Percentiles rank a stretch among this genome's conserved stretches.
Conservation (phyloP, 2,113 vertebrate species). For the Glaucidium brasilianum region DNA sequence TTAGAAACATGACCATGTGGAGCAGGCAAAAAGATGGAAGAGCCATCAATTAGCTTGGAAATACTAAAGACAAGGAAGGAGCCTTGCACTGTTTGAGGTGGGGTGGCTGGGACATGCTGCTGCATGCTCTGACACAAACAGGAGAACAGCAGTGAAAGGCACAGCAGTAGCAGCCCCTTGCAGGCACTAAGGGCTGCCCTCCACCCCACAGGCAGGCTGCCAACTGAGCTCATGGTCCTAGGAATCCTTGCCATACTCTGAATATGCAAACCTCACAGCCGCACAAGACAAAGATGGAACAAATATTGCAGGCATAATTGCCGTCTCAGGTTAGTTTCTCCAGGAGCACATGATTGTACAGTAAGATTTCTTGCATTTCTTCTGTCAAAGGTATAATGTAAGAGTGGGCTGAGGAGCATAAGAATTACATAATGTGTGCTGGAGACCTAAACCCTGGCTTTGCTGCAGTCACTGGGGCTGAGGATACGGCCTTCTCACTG, state of each 20-base stretch:
- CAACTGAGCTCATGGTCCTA: not conserved
- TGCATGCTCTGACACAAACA: not conserved
- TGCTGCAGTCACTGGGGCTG: not conserved
- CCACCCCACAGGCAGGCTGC: not conserved
- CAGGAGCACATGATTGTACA: not conserved
- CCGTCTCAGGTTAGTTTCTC: not conserved
- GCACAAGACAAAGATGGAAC: not conserved
- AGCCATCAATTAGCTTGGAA: not conserved
- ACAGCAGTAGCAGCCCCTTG: not conserved
- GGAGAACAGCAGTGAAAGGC: not conserved
- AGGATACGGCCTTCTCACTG: not conserved
- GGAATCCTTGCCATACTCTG: not conserved
- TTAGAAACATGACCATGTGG: constrained; percentile 30
- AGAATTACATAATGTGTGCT: not conserved
- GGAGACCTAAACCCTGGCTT: not conserved
- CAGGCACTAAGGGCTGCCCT: not conserved
- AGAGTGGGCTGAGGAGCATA: not conserved
- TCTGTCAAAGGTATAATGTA: not conserved
- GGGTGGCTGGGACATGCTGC: not conserved
- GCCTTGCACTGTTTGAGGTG: not conserved
- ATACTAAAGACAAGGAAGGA: not conserved
- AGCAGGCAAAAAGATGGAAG: constrained; percentile 7
- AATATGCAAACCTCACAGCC: not conserved
- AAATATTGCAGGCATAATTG: not conserved
- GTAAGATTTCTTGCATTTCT: not conserved